Evolutionary conservation across 2,888 invertebrate species (phyloP).

Genomic region (Hipparchia sbordonii): DNA sequence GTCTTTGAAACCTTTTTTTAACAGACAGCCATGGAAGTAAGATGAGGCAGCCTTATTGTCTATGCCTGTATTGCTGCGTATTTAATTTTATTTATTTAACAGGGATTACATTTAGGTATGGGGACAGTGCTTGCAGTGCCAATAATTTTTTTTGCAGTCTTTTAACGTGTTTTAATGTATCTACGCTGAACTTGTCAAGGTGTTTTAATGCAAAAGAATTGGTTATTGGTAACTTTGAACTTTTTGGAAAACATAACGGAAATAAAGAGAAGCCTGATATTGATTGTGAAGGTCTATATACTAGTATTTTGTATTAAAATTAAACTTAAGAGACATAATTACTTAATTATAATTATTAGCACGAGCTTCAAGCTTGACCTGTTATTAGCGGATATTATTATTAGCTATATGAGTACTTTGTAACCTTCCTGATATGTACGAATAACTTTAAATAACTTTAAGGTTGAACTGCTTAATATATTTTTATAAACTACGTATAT

Average conservation of each 20-base stretch:
- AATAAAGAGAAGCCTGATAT: neutral
- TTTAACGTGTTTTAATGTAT: neutral
- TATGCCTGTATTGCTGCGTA: too few species aligned
- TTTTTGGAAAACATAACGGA: slow-evolving; percentile 16
- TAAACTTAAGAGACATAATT: neutral
- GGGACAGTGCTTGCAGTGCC: too few species aligned
- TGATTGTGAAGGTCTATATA: slow-evolving; percentile 12
- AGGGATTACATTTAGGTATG: too few species aligned
- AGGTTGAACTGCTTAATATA: neutral
- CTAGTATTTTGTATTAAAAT: neutral
- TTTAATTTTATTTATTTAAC: too few species aligned
- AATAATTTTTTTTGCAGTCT: too few species aligned
- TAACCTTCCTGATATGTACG: neutral
- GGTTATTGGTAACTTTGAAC: slow-evolving; percentile 3
- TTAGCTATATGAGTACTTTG: neutral
- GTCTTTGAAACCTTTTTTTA: neutral
- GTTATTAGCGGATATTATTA: neutral
- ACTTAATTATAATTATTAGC: neutral
- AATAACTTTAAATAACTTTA: too few species aligned
- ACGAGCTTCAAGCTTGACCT: slow-evolving; percentile 16
- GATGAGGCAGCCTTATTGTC: too few species aligned
- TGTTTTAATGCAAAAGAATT: neutral
- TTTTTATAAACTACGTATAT: neutral
- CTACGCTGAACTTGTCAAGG: neutral
- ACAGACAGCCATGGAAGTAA: too few species aligned